phyloP scores from a whole-genome alignment of 2,888 invertebrate species.

The Rotaria socialis region DNA sequence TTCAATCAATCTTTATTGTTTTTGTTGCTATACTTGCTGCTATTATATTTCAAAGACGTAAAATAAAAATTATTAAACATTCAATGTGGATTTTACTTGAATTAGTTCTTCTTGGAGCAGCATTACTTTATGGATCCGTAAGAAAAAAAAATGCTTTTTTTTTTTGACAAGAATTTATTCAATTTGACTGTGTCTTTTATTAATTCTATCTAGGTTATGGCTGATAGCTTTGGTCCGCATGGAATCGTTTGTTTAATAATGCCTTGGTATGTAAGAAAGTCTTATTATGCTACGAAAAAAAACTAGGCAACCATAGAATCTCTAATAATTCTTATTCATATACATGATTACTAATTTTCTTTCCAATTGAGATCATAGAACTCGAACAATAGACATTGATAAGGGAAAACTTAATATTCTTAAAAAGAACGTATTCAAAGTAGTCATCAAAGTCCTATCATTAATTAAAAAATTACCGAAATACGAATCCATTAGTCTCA shows the following conservation, averaged over 20 bases:
- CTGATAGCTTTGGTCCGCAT: conserved; percentile 74
- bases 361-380: too few relatives aligned
- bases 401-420: too few relatives aligned
- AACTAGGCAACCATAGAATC: too few relatives aligned
- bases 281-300: background rate
- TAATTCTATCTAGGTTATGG: conserved; percentile 67
- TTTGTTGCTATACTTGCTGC: conserved; percentile 35
- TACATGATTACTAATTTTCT: too few relatives aligned
- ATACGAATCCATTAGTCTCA: too few relatives aligned
- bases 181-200: too few relatives aligned
- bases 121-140: conserved; percentile 78
- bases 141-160: conserved; percentile 58
- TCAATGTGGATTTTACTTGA: conserved; percentile 85
- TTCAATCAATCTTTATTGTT: conserved; percentile 27
- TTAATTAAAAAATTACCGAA: too few relatives aligned
- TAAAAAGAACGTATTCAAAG: too few relatives aligned
- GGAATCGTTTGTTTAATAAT: conserved; percentile 74
- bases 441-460: too few relatives aligned
- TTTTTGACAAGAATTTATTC: too few relatives aligned
- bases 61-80: conserved; percentile 43
- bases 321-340: too few relatives aligned
- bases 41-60: conserved; percentile 32
- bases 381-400: too few relatives aligned
- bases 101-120: conserved; percentile 76
- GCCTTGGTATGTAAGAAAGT: conserved; percentile 67